phyloP scores from a whole-genome alignment of 1,140 invertebrate genomes.

The Drosophila punjabiensis region DNA sequence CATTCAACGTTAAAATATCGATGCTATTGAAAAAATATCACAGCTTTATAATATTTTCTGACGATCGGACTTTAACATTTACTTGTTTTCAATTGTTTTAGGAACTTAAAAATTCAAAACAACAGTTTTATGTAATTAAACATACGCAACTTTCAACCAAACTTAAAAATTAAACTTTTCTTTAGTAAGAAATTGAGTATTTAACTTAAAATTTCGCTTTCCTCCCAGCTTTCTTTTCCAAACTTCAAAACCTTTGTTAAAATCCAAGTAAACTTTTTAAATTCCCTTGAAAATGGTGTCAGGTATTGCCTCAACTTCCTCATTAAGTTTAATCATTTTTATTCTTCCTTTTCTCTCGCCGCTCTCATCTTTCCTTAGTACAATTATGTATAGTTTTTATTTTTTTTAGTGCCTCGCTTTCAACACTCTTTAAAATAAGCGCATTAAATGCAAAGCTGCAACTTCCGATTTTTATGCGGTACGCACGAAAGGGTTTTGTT shows the following conservation, averaged over 20 bases:
- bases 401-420: conserved; percentile 54
- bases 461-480: conserved; percentile 78
- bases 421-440: conserved; percentile 81
- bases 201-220: neutral
- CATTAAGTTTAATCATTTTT: conserved; percentile 25
- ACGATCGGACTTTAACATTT: neutral
- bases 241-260: neutral
- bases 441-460: conserved; percentile 75
- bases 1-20: neutral
- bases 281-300: neutral
- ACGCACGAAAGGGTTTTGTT: conserved; percentile 42
- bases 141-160: neutral
- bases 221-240: neutral
- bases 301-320: conserved; percentile 10
- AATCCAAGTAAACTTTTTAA: neutral
- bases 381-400: conserved; percentile 12
- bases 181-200: neutral
- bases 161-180: neutral
- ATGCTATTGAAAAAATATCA: neutral
- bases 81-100: neutral
- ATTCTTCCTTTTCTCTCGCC: neutral
- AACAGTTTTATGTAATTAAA: too few relatives aligned
- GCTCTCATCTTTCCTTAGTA: neutral
- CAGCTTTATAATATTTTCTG: neutral
- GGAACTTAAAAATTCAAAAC: neutral